Conservation (phyloP, 2,113 vertebrate species). For the Eublepharis macularius region DNA sequence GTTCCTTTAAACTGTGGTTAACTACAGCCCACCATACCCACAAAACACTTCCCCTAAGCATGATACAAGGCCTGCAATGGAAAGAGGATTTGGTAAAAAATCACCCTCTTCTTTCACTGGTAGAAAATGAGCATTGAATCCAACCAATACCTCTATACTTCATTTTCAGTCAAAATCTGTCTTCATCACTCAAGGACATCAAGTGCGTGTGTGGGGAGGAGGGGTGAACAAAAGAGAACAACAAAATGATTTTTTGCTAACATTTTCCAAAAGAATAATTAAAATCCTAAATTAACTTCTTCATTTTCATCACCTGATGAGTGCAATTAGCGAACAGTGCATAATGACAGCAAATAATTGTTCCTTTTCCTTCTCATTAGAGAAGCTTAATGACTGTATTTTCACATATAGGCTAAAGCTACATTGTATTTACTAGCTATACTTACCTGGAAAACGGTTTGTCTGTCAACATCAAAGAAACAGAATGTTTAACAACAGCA, state of each 20-base stretch:
- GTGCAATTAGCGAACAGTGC: conserved; percentile 72
- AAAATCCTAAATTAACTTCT: conserved; percentile 64
- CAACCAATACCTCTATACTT: too few relatives aligned
- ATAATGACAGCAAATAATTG: conserved; percentile 77
- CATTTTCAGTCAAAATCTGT: background rate
- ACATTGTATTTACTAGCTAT: conserved; percentile 30
- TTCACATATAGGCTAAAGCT: conserved; percentile 59
- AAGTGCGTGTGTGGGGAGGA: background rate
- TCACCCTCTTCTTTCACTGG: too few relatives aligned
- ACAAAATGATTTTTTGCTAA: conserved; percentile 38
- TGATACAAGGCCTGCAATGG: too few relatives aligned
- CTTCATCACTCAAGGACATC: background rate
- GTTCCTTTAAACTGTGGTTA: too few relatives aligned
- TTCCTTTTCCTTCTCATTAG: conserved; percentile 67
- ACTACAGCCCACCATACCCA: too few relatives aligned
- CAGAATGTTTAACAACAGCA: conserved; percentile 39
- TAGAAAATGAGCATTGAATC: too few relatives aligned
- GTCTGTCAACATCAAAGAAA: conserved; percentile 50
- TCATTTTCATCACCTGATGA: conserved; percentile 71
- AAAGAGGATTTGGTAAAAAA: too few relatives aligned
- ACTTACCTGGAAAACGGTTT: conserved; percentile 46
- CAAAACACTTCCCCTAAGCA: too few relatives aligned
- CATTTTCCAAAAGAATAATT: conserved; percentile 58
- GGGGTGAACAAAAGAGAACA: background rate
- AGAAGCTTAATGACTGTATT: conserved; percentile 69